A percentile compares a stretch with the other conserved stretches of the same genome.
These are phyloP conservation scores for Theristicus caerulescens DNA, from an alignment of 2,113 vertebrate genomes.

Conservation along the genomic window DNA sequence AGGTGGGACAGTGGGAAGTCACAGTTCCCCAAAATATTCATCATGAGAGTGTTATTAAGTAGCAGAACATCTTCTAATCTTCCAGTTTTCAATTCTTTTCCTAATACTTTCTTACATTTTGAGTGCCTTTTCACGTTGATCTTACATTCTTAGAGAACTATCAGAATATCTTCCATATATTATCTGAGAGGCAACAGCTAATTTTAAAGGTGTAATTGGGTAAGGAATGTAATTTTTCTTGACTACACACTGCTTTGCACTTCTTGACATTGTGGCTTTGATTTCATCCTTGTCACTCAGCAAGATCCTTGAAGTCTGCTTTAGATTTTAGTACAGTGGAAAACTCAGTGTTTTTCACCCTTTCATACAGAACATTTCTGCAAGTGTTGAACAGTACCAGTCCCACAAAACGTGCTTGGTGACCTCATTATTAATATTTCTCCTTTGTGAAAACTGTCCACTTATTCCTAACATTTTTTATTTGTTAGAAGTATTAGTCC, in stretches of 20 bases:
- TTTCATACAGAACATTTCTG: neutral
- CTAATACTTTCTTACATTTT: neutral
- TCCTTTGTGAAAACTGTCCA: neutral
- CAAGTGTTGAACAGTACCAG: neutral
- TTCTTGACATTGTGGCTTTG: neutral
- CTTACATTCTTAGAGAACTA: neutral
- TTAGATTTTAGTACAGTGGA: neutral
- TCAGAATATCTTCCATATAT: neutral
- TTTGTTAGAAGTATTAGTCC: neutral
- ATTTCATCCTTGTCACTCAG: neutral
- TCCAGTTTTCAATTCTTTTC: neutral
- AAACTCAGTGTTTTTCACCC: neutral
- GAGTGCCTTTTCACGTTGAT: neutral
- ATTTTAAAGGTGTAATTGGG: neutral
- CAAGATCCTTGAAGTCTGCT: neutral
- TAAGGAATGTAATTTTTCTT: neutral
- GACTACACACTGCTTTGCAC: neutral
- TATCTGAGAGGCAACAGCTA: neutral
- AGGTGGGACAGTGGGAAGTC: neutral
- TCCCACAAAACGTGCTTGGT: neutral
- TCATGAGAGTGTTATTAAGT: neutral
- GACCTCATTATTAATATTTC: neutral
- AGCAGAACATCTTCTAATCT: neutral
- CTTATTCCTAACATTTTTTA: neutral
- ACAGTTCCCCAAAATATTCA: neutral